A percentile compares a stretch with the other conserved stretches of the same genome.
phyloP scores from a whole-genome alignment of 2,797 vertebrate species.

The Crocodylus rhombifer region DNA sequence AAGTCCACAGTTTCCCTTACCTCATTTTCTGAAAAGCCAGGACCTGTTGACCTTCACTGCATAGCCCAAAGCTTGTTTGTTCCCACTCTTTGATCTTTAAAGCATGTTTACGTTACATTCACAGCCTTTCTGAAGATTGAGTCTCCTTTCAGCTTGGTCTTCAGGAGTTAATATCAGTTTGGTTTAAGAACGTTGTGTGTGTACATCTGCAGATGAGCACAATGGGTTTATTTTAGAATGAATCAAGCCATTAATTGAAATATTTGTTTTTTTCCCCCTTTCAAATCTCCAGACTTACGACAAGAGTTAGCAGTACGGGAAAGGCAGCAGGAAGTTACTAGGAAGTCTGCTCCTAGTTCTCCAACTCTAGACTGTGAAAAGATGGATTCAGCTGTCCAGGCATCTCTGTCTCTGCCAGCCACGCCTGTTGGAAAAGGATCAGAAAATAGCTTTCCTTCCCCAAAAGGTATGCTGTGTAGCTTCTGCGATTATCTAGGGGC shows the following conservation, averaged over 20 bases:
- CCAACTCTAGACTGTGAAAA: constrained; percentile 94
- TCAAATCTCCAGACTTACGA: constrained; percentile 86
- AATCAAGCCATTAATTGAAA: fast-evolving
- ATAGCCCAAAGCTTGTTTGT: not conserved
- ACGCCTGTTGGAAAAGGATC: constrained; percentile 92
- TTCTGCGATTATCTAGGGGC: not conserved
- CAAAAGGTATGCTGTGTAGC: constrained; percentile 85
- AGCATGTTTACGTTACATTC: not conserved
- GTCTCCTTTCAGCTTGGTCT: not conserved
- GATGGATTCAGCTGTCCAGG: constrained; percentile 94
- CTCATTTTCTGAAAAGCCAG: not conserved
- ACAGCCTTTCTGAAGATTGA: not conserved
- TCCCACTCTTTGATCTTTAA: not conserved
- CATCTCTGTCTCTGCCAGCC: constrained; percentile 95
- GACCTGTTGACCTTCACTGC: not conserved
- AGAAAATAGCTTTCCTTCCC: constrained; percentile 90
- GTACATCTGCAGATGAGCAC: not conserved
- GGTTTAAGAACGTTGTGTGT: not conserved
- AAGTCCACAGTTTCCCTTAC: too few species aligned
- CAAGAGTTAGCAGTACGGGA: constrained; percentile 96
- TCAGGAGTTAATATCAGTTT: fast-evolving
- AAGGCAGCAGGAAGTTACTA: constrained; percentile 89
- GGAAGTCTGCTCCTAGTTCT: constrained; percentile 96
- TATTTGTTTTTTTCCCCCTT: not conserved
- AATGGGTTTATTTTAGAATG: not conserved